Evolutionary conservation across 1,140 invertebrate genomes (phyloP), one percentile per base, ranked within the genome.

Genomic region (Berghia stephanieae): DNA sequence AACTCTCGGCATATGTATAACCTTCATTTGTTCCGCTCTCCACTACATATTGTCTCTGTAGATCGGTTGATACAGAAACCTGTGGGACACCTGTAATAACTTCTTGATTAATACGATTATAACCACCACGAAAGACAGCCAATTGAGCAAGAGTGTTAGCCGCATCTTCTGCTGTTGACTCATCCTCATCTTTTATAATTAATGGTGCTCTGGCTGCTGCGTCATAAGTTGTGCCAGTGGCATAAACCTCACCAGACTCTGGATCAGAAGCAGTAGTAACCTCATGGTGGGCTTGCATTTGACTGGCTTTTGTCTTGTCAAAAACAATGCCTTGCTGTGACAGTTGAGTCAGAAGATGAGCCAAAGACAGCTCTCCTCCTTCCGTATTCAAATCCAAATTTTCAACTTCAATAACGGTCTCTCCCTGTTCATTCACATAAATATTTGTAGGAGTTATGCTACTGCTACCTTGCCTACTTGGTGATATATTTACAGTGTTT

Each of bases 251-350:
- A 18, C 31, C 46, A 27, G 68, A 13, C 24, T 46, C 68, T 10
- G 1, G 5, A 31, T 36, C 24, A 2, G 38, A 34, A 5, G 42
- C 44, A 3, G 44, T n/a, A 10, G 57, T 16, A 10, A 8, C 8
- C 57, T 63, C 13, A 16, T 63, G 57, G 10, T 31, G 57, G 8
- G 57, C 57, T 27, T 46, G 69, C 38, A 71, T n/a, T 31, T 43
- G n/a, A 5, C 27, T 27, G 10, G 74, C 16, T n/a, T 63, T 46
- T 2, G 57, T 49, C 44, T 80, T 77, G 49, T 80, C 76, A 78
- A 80, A 80, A 1, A 80, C 79, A 40, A 80, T 80, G n/a, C 76
- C 79, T 49, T 80, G 76, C 27, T 80, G 79, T 40, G 76, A 80
- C 34, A 78, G 67, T 60, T 78, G 76, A 34, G 77, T 75, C 21